These are phyloP conservation scores for Masnerella sp. DNA, from an alignment of 2,888 invertebrate genomes.

Conservation along the genomic window DNA sequence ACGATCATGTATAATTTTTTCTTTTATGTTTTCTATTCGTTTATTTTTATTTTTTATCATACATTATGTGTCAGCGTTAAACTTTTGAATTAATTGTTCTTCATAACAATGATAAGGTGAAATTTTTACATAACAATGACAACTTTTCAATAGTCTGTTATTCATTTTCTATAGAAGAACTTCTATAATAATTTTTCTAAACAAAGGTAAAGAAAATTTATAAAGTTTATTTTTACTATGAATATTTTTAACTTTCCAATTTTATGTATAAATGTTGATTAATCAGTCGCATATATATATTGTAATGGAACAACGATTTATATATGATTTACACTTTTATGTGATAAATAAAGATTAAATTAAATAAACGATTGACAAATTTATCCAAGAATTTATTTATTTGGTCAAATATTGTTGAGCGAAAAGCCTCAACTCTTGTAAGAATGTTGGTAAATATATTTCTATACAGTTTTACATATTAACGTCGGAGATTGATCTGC, in stretches of 20 bases:
- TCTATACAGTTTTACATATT: slow-evolving; percentile 48
- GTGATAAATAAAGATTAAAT: slow-evolving; percentile 49
- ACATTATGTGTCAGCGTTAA: slow-evolving; percentile 16
- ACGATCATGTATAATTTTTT: slow-evolving; percentile 2
- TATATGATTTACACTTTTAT: slow-evolving; percentile 53
- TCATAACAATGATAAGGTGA: slow-evolving; percentile 14
- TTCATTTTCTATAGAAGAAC: slow-evolving; percentile 8
- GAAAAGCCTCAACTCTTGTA: slow-evolving; percentile 14
- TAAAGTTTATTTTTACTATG: slow-evolving; percentile 51
- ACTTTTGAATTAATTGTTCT: slow-evolving; percentile 21
- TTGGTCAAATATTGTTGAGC: neutral
- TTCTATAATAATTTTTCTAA: slow-evolving; percentile 26
- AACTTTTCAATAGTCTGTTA: slow-evolving; percentile 26
- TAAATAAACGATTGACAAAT: slow-evolving; percentile 42
- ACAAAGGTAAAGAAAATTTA: slow-evolving; percentile 8
- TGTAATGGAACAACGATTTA: slow-evolving; percentile 53
- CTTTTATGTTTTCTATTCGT: neutral
- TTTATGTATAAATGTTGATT: slow-evolving; percentile 53
- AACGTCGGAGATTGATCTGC: slow-evolving; percentile 21
- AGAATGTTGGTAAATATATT: slow-evolving; percentile 51
- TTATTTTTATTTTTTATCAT: slow-evolving; percentile 1
- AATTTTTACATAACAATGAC: slow-evolving; percentile 15
- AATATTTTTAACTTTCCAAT: slow-evolving; percentile 37
- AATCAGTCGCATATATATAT: slow-evolving; percentile 41
- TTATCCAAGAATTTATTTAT: slow-evolving; percentile 5